These are phyloP conservation scores for Cataglyphis albicans DNA, from an alignment of 2,888 invertebrate species.

Conservation along the genomic window DNA sequence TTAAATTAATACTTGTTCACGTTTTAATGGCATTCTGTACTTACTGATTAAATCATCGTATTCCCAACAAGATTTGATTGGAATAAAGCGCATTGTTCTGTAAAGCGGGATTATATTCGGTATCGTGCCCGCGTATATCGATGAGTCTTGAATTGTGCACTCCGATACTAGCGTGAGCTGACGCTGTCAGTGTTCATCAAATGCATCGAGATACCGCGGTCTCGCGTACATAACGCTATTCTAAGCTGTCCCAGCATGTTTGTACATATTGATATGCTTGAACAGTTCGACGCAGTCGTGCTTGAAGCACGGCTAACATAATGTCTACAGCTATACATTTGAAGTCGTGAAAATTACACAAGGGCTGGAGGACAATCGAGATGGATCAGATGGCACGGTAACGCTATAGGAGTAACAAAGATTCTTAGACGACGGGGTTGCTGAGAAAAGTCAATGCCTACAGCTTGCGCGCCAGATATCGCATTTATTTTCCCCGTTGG, in stretches of 20 bases:
- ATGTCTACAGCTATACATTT: background rate
- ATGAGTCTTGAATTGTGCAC: conserved; percentile 41
- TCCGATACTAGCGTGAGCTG: background rate
- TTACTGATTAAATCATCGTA: background rate
- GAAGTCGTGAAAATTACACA: background rate
- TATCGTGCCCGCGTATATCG: background rate
- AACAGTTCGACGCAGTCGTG: conserved; percentile 9
- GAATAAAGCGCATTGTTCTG: conserved; percentile 22
- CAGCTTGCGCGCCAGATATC: background rate
- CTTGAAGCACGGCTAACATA: background rate
- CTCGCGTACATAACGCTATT: conserved; percentile 15
- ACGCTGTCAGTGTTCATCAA: conserved; percentile 41
- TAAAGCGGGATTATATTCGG: conserved; percentile 31
- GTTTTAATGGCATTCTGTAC: background rate
- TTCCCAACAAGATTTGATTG: conserved; percentile 2
- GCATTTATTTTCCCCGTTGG: conserved; percentile 15
- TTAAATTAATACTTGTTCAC: background rate
- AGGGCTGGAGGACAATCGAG: background rate
- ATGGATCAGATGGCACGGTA: background rate
- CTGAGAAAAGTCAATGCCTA: conserved; percentile 24
- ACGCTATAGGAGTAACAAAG: background rate
- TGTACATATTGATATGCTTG: conserved; percentile 10
- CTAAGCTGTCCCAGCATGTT: conserved; percentile 30
- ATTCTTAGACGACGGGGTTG: background rate
- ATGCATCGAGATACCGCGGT: conserved; percentile 26